Percentiles rank a stretch among this genome's conserved stretches.
These are phyloP conservation scores for Listronotus bonariensis DNA, from an alignment of 1,140 invertebrate genomes.

Conservation along the genomic window DNA sequence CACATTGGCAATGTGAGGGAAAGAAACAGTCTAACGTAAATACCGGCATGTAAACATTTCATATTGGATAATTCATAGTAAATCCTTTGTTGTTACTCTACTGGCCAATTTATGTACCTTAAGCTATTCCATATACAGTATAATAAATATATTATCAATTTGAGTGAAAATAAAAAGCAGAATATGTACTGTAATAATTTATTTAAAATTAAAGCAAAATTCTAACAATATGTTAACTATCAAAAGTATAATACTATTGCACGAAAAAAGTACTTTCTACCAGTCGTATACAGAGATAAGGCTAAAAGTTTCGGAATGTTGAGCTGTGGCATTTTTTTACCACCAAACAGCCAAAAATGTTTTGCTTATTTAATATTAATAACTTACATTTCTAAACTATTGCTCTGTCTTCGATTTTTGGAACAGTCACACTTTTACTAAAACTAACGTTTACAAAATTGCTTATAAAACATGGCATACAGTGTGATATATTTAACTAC, in stretches of 20 bases:
- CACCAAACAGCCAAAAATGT: conserved; percentile 14
- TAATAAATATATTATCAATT: no score
- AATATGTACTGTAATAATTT: conserved; percentile 40
- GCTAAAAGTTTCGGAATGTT: conserved; percentile 46
- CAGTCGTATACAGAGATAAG: conserved; percentile 51
- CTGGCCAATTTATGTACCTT: no score
- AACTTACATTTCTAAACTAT: conserved; percentile 22
- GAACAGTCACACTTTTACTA: neutral
- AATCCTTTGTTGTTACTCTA: no score
- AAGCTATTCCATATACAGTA: no score
- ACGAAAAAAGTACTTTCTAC: conserved; percentile 46
- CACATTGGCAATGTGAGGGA: no score
- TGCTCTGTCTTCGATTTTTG: conserved; percentile 18
- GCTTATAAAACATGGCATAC: conserved; percentile 1
- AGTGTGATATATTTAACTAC: conserved; percentile 1
- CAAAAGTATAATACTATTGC: conserved; percentile 49
- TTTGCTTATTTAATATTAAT: conserved; percentile 13
- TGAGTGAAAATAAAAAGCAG: no score
- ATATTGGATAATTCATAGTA: no score
- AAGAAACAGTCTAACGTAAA: no score
- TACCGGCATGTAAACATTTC: no score
- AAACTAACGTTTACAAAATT: neutral
- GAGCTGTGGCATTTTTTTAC: conserved; percentile 31
- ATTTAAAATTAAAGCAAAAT: conserved; percentile 46
- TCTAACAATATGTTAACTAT: conserved; percentile 47